phyloP scores from a whole-genome alignment of 2,888 invertebrate genomes.

The Sepioteuthis lessoniana region DNA sequence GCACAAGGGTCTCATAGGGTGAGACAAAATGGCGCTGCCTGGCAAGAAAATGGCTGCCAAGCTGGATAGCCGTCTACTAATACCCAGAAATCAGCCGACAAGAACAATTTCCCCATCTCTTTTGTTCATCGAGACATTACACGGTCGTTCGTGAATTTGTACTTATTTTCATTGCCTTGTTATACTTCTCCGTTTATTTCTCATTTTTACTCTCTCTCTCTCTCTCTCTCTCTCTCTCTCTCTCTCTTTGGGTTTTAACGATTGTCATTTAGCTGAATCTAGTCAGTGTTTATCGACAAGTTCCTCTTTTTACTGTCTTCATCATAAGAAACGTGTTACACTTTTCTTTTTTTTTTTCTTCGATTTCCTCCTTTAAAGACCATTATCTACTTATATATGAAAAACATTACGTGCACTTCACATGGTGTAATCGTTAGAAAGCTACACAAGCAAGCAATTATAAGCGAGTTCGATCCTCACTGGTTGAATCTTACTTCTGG shows the following conservation, averaged over 20 bases:
- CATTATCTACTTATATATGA: too few relatives aligned
- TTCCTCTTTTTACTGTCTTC: neutral
- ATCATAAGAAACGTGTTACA: neutral
- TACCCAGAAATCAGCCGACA: neutral
- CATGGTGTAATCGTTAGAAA: too few relatives aligned
- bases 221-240: too few relatives aligned
- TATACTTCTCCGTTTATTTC: neutral
- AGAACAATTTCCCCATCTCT: neutral
- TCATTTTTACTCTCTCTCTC: neutral
- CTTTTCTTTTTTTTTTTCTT: neutral
- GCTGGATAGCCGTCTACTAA: neutral
- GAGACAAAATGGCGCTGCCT: neutral
- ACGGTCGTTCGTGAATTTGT: neutral
- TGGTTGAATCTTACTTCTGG: too few relatives aligned
- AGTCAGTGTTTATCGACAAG: neutral
- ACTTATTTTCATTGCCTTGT: neutral
- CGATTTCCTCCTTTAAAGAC: neutral
- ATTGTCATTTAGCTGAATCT: neutral
- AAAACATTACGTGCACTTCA: too few relatives aligned
- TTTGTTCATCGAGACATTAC: neutral
- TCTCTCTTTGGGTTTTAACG: neutral
- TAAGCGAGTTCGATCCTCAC: too few relatives aligned
- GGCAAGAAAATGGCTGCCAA: neutral
- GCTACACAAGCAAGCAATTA: too few relatives aligned
- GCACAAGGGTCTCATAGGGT: neutral